Base-by-base conservation (phyloP, 2,797 vertebrate genomes). In the Anableps anableps region DNA sequence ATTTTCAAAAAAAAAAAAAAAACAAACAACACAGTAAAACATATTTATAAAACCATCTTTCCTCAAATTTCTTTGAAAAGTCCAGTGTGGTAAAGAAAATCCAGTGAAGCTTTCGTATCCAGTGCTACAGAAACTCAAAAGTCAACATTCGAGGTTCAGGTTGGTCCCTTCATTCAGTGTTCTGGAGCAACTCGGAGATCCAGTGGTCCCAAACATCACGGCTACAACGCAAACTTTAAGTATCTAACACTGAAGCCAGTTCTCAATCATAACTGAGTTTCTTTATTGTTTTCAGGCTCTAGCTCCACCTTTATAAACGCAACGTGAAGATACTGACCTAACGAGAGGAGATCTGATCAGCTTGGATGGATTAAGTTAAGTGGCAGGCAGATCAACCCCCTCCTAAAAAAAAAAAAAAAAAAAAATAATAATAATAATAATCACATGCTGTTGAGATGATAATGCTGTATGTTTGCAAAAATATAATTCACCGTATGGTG, bases 41-140 rank as follows among this genome's bases (percentile, higher is more conserved):
- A 58, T 0, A 71, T 58, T n/a, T 75, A 26, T 70, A 75, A 88
- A 89, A 78, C 14, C 21, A 23, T 79, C 47, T 8, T 82, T 81
- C 19, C 26, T 60, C 55, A 9, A 82, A 60, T 36, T 81, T 73
- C 80, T 53, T 74, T 84, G 76, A 60, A 74, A 71, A 53, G 62
- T 92, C 89, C 87, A 92, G 86, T 90, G 88, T 85, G 83, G 77
- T 58, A 72, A 80, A 80, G 77, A 53, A 66, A 81, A 87, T 92
- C 90, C 92, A 92, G 86, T 88, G 84, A 84, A 19, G 26, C 23
- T 62, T 80, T 88, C 26, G 36, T 26, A 71, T 84, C 86, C 86
- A 90, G 87, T 85, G 78, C 77, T 68, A n/a, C 43, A 79, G 48
- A 34, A 62, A 62, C 58, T 31, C 13, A 62, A 62, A 62, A 29